Evolutionary conservation across 2,113 vertebrate genomes (phyloP).

Genomic region (Boulengerochromis microlepis): DNA sequence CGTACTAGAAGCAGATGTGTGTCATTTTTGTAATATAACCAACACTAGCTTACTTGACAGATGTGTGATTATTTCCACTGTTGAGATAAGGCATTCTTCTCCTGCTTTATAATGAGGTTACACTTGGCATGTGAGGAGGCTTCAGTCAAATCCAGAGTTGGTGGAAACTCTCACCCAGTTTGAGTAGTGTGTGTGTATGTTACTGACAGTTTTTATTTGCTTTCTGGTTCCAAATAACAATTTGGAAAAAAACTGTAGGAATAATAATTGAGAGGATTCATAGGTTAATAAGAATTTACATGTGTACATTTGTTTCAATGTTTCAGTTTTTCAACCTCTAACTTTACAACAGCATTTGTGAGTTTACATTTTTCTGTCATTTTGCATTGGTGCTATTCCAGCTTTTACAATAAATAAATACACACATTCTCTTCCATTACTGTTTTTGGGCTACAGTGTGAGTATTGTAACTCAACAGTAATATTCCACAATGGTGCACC

Average conservation of each 20-base stretch:
- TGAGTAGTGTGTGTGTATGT: not conserved
- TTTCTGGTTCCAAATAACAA: not conserved
- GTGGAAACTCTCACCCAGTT: not conserved
- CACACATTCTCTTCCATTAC: not conserved
- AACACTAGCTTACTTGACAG: not conserved
- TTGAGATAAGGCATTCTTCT: not conserved
- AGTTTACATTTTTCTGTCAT: not conserved
- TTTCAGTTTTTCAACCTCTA: not conserved
- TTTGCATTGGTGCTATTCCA: not conserved
- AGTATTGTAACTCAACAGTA: not conserved
- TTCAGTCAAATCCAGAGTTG: not conserved
- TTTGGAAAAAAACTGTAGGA: not conserved
- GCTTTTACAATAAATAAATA: not conserved
- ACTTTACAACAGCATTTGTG: not conserved
- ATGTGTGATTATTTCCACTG: slow-evolving; percentile 2
- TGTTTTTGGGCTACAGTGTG: not conserved
- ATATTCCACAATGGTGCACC: not conserved
- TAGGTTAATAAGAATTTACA: not conserved
- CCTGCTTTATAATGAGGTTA: not conserved
- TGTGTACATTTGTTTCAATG: not conserved
- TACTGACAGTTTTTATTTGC: not conserved
- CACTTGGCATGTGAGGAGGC: not conserved
- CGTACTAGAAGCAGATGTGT: not conserved
- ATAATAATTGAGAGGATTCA: not conserved
- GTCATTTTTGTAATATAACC: not conserved